Evolutionary conservation across 2,797 vertebrate genomes (phyloP), one percentile per base, ranked within the genome.

Genomic region (Hozukius guyotensis): DNA sequence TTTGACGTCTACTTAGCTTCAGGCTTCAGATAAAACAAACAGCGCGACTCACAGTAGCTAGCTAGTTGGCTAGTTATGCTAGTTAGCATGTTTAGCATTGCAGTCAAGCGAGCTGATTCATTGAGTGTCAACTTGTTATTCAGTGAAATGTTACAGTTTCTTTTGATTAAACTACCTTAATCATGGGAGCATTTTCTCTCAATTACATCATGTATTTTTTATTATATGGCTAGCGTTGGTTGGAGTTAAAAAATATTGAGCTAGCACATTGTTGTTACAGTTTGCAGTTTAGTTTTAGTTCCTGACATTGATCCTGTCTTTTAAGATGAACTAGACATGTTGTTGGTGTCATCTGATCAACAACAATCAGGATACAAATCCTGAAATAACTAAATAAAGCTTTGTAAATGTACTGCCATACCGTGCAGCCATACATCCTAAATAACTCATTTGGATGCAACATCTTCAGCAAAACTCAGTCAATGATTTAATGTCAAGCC

Each of bases 1-100:
- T 42, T 42, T 42, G 38, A 42, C 0, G 1, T 22, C 8, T 56
- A 12, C 0, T 46, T 73, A 36, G 8, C 24, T 6, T 6, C 11
- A 12, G 16, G 13, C 38, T 13, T 20, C 3, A 25, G 18, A 0
- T 72, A 3, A 14, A 62, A 25, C 29, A 8, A 12, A 74, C 66
- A 72, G 22, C 36, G 57, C 20, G 13, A n/a, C 20, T 46, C 32
- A 53, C 36, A 57, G 16, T 7, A 67, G 75, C 68, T 29, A 29
- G 29, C 29, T 81, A 76, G 60, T 63, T 42, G 29, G 77, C 8
- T 84, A 67, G 24, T 22, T 13, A 16, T 31, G 81, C 77, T 87
- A 78, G 75, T 88, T 93, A 95, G 92, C 93, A 71, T 64, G 1
- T 46, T 77, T 93, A 92, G 87, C 92, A 25, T 62, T 59, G 12